Evolutionary conservation across 2,113 vertebrate species (phyloP).

Genomic region (Lophura nycthemera): DNA sequence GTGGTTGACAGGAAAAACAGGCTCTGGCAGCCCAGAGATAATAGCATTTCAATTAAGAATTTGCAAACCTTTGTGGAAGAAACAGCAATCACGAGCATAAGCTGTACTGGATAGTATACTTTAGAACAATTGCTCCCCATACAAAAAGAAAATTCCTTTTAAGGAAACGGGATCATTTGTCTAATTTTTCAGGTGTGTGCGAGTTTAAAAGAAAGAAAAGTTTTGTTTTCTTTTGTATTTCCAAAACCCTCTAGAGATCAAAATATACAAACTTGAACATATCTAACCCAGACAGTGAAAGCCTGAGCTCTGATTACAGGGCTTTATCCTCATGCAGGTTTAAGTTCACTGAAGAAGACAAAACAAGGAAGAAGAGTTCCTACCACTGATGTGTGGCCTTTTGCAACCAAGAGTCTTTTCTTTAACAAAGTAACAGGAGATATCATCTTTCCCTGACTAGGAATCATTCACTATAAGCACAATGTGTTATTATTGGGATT

Average conservation of each 20-base stretch:
- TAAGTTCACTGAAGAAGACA: constrained; percentile 73
- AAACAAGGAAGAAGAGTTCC: constrained; percentile 87
- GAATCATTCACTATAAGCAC: constrained; percentile 90
- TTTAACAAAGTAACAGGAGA: constrained; percentile 89
- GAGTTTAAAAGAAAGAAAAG: constrained; percentile 23
- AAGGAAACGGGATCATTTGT: neutral
- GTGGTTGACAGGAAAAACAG: neutral
- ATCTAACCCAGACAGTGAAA: constrained; percentile 53
- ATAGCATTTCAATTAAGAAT: neutral
- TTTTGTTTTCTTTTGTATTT: constrained; percentile 51
- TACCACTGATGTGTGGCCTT: constrained; percentile 87
- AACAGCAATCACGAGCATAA: neutral
- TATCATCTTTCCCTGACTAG: constrained; percentile 90
- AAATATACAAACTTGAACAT: constrained; percentile 46
- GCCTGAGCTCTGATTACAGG: constrained; percentile 57
- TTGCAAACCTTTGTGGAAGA: neutral
- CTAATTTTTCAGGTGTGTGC: constrained; percentile 44
- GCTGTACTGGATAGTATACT: neutral
- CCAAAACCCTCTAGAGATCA: constrained; percentile 2
- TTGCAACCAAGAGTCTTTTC: constrained; percentile 93
- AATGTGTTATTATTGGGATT: constrained; percentile 96
- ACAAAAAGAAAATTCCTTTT: constrained; percentile 1
- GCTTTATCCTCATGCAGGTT: constrained; percentile 44
- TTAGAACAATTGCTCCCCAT: neutral
- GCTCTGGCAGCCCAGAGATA: neutral